phyloP scores from a whole-genome alignment of 1,140 invertebrate species.

The Philotrypesis tridentata region DNA sequence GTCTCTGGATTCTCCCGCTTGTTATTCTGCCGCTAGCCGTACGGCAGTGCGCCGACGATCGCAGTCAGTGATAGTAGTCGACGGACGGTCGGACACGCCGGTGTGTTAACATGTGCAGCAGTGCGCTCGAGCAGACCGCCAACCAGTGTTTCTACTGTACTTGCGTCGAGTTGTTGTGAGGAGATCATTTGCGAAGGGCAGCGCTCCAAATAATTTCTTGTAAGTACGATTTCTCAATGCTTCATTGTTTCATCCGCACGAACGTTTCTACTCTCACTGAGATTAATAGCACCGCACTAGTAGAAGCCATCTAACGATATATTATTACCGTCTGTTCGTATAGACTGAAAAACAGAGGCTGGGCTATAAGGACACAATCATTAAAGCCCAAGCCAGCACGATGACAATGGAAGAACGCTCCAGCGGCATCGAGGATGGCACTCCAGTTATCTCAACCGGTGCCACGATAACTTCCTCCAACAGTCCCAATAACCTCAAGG shows the following conservation, averaged over 20 bases:
- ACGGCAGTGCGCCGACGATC: not conserved
- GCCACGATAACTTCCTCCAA: constrained; percentile 53
- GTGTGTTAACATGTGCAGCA: not conserved
- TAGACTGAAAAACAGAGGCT: not conserved
- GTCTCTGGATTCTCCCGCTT: not conserved
- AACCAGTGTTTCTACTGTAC: not conserved
- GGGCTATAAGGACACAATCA: not conserved
- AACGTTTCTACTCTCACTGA: too few species aligned
- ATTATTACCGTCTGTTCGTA: not conserved
- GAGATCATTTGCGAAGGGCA: not conserved
- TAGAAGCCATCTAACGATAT: too few species aligned
- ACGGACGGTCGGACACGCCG: not conserved
- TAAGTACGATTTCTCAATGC: not conserved
- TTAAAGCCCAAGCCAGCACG: constrained; percentile 54
- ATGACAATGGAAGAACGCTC: constrained; percentile 75
- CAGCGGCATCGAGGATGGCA: constrained; percentile 68
- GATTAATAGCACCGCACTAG: too few species aligned
- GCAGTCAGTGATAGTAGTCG: constrained; percentile 14
- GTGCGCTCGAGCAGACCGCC: not conserved
- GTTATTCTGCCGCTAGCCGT: not conserved
- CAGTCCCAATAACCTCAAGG: not conserved
- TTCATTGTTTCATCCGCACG: too few species aligned
- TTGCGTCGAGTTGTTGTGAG: not conserved
- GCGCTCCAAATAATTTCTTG: not conserved
- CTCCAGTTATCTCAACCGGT: constrained; percentile 64